phyloP scores from a whole-genome alignment of 2,888 invertebrate species.

The Nasonia oneida region DNA sequence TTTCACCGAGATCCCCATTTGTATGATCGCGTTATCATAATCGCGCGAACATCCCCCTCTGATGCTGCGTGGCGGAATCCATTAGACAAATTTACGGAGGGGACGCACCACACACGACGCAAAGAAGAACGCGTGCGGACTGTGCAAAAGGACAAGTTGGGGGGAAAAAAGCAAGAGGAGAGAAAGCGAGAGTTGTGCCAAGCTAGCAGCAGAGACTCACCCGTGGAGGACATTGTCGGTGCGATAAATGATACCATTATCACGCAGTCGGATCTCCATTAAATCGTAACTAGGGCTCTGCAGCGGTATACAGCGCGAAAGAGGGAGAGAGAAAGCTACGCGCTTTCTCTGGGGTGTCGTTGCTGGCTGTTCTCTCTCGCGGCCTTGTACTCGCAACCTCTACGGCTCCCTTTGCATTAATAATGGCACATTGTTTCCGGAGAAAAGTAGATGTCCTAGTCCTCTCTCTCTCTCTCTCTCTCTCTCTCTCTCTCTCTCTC shows the following conservation, averaged over 20 bases:
- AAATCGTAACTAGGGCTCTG: slow-evolving; percentile 53
- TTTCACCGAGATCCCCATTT: background rate
- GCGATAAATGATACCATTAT: slow-evolving; percentile 62
- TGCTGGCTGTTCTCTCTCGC: background rate
- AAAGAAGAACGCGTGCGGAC: background rate
- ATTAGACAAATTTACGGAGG: slow-evolving; percentile 46
- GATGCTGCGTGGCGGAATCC: background rate
- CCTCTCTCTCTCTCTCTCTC: background rate
- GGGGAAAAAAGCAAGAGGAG: background rate
- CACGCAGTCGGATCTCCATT: slow-evolving; percentile 59
- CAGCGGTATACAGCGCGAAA: background rate
- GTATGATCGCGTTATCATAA: slow-evolving; percentile 36
- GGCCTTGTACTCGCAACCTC: background rate
- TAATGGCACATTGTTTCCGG: slow-evolving; percentile 48
- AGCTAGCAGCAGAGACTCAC: background rate
- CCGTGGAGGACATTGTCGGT: slow-evolving; percentile 32
- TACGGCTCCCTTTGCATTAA: slow-evolving; percentile 46
- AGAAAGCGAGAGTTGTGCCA: slow-evolving; percentile 1
- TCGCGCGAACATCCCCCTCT: slow-evolving; percentile 3
- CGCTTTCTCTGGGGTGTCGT: slow-evolving; percentile 53
- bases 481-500: background rate
- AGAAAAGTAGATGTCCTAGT: slow-evolving; percentile 35
- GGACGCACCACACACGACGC: background rate
- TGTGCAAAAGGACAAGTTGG: background rate
- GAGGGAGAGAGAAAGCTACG: background rate